Evolutionary conservation across 2,888 invertebrate genomes (phyloP).

Genomic region (Mythimna ferrago): DNA sequence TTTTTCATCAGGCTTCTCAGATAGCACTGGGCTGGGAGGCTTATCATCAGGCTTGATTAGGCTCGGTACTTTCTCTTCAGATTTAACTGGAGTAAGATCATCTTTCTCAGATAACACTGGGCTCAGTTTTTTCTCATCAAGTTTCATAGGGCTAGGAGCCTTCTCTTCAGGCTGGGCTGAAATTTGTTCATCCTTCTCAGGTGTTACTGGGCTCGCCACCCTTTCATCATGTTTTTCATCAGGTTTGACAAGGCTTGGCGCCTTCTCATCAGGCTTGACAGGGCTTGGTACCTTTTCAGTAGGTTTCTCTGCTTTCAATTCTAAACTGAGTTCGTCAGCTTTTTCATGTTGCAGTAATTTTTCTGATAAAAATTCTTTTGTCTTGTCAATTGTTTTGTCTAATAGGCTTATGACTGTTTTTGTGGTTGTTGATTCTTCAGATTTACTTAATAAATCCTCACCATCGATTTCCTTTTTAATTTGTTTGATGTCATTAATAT

Average conservation of each 20-base stretch:
- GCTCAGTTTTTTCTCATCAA: conserved; percentile 22
- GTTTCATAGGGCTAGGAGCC: conserved; percentile 11
- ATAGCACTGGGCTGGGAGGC: no score
- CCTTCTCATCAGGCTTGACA: conserved; percentile 14
- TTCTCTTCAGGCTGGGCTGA: conserved; percentile 8
- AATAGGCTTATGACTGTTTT: neutral
- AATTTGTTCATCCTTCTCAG: conserved; percentile 16
- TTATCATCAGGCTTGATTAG: neutral
- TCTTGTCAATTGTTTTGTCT: conserved; percentile 9
- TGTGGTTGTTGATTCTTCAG: neutral
- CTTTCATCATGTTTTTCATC: conserved; percentile 14
- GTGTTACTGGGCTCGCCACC: neutral
- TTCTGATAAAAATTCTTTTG: conserved; percentile 12
- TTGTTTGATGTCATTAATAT: conserved; percentile 61
- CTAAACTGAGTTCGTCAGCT: neutral
- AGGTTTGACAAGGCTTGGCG: neutral
- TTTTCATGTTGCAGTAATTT: conserved; percentile 5
- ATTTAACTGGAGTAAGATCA: neutral
- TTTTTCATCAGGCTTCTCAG: no score
- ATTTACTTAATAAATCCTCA: conserved; percentile 40
- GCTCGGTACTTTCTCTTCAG: neutral
- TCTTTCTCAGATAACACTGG: neutral
- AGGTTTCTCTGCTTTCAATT: neutral
- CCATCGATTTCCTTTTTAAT: conserved; percentile 59
- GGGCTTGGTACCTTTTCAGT: conserved; percentile 7